phyloP scores from a whole-genome alignment of 2,113 vertebrate genomes.

The Pongo abelii region DNA sequence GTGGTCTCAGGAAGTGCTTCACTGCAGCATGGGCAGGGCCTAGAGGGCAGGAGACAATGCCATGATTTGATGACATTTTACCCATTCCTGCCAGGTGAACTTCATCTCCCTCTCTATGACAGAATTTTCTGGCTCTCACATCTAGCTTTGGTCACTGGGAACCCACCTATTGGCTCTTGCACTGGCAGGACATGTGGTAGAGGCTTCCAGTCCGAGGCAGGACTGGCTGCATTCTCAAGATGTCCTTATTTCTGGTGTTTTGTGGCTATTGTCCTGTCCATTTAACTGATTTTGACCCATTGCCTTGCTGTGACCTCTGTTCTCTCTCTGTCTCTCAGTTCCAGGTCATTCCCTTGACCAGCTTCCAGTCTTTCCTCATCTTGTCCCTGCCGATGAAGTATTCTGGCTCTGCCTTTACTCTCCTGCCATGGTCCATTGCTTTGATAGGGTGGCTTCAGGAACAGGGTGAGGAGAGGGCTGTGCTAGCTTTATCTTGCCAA shows the following conservation, averaged over 20 bases:
- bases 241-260: background rate
- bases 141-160: background rate
- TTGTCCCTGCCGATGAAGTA: background rate
- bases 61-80: background rate
- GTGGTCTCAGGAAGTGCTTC: background rate
- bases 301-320: background rate
- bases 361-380: background rate
- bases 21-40: background rate
- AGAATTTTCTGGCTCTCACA: background rate
- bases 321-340: background rate
- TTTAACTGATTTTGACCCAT: background rate
- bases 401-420: background rate
- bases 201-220: background rate
- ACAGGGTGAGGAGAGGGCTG: background rate
- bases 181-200: background rate
- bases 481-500: background rate
- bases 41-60: background rate
- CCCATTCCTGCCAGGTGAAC: background rate
- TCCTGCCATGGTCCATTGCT: background rate
- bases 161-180: background rate
- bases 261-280: background rate
- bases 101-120: background rate
- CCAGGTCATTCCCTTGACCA: background rate
- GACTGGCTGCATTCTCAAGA: background rate
- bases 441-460: background rate